Conservation (phyloP, 2,113 vertebrate genomes). For the Aphelocoma coerulescens region DNA sequence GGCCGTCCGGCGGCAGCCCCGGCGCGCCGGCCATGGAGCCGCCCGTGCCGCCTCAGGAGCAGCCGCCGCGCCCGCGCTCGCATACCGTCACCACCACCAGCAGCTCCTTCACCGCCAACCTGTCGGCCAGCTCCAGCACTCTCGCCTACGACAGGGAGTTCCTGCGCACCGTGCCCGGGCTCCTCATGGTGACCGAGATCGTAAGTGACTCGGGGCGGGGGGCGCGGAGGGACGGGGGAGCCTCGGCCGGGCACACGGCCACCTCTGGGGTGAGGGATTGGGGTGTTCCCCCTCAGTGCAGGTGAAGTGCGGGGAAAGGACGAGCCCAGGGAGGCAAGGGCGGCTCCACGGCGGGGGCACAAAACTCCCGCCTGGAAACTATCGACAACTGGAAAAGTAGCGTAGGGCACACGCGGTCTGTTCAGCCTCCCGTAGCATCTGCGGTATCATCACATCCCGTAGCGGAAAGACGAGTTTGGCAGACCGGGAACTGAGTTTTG, state of each 20-base stretch:
- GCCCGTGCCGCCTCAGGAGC: conserved; percentile 45
- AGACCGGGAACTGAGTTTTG: not conserved
- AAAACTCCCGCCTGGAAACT: not conserved
- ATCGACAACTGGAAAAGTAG: rapidly evolving
- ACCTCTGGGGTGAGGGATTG: rapidly evolving
- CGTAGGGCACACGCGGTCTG: rapidly evolving
- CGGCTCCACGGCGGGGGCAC: not conserved
- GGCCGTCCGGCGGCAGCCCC: not conserved
- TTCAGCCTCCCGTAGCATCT: rapidly evolving
- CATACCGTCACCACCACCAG: conserved; percentile 76
- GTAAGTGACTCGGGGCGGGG: conserved; percentile 60
- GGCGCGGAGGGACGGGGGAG: not conserved
- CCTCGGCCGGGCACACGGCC: not conserved
- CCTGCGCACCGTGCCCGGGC: conserved; percentile 71
- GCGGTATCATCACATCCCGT: not conserved
- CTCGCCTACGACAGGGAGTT: conserved; percentile 79
- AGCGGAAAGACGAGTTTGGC: not conserved
- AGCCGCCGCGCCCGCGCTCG: conserved; percentile 63
- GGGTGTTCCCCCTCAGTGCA: rapidly evolving
- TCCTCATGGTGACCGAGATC: conserved; percentile 78
- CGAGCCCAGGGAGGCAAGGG: not conserved
- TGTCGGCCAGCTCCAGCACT: conserved; percentile 68
- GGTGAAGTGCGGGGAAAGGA: not conserved
- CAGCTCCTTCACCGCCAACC: conserved; percentile 76
- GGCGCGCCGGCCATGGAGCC: conserved; percentile 57